Conservation (phyloP, 2,797 vertebrate species). For the Epinephelus coioides region DNA sequence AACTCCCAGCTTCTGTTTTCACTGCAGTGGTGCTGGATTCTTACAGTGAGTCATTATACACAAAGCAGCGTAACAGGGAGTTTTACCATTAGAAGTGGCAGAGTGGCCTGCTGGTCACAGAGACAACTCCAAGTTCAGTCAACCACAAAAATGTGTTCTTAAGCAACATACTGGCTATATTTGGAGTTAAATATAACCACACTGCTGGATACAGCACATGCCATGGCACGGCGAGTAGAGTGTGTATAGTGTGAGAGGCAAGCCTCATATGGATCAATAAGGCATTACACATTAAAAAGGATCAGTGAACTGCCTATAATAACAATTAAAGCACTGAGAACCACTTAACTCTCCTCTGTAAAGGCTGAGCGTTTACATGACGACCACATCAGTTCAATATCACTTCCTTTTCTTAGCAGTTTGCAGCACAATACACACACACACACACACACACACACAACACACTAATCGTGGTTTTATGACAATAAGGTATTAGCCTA, state of each 20-base stretch:
- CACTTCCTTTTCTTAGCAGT: background rate
- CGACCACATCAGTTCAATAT: background rate
- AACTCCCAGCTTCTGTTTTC: conserved; percentile 47
- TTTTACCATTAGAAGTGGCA: conserved; percentile 24
- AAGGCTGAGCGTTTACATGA: conserved; percentile 8
- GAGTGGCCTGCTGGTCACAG: conserved; percentile 22
- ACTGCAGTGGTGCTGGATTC: conserved; percentile 34
- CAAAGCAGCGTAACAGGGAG: conserved; percentile 32
- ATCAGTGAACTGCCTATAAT: conserved; percentile 31
- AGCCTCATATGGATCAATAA: conserved; percentile 45
- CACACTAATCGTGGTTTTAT: background rate
- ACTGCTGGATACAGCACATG: background rate
- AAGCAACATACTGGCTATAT: conserved; percentile 13
- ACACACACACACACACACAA: conserved; percentile 7
- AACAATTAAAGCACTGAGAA: conserved; percentile 24
- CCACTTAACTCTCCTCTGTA: conserved; percentile 30
- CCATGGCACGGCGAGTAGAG: background rate
- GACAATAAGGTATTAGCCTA: background rate
- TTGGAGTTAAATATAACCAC: conserved; percentile 4
- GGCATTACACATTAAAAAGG: conserved; percentile 38
- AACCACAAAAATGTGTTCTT: conserved; percentile 11
- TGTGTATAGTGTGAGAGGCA: conserved; percentile 15
- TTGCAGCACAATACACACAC: background rate
- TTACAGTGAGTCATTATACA: conserved; percentile 51
- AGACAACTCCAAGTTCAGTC: conserved; percentile 35